Evolutionary conservation across 2,797 vertebrate species (phyloP).

Genomic region (Oreortyx pictus): DNA sequence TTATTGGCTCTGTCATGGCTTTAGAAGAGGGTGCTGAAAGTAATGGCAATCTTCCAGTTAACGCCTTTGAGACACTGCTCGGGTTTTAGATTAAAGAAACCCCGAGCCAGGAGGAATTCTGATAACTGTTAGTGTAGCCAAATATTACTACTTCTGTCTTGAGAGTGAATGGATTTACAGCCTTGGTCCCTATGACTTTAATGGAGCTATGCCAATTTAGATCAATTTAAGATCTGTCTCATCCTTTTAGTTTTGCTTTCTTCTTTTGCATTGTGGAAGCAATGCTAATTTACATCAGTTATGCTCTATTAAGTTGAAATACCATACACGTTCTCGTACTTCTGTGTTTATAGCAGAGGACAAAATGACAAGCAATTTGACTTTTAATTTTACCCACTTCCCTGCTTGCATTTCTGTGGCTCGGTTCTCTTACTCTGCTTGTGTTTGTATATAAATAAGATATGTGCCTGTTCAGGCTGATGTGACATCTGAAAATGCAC

Average conservation of each 20-base stretch:
- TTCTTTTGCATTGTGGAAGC: background rate
- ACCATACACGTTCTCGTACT: accelerated
- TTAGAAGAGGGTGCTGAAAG: constrained; percentile 18
- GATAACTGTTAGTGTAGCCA: background rate
- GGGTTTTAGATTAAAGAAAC: constrained; percentile 41
- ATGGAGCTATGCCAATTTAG: background rate
- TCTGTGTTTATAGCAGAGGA: background rate
- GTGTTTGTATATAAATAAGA: background rate
- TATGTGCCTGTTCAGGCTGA: accelerated
- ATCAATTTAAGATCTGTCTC: constrained; percentile 4
- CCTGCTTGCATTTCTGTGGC: background rate
- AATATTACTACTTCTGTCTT: background rate
- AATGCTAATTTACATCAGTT: background rate
- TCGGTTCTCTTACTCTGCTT: background rate
- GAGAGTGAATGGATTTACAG: background rate
- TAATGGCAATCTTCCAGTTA: constrained; percentile 33
- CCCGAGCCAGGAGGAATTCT: background rate
- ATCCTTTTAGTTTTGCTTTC: constrained; percentile 14
- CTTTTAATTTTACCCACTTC: background rate
- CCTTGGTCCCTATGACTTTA: background rate
- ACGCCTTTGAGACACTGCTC: background rate
- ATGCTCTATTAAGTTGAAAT: constrained; percentile 22
- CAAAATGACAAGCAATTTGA: background rate
- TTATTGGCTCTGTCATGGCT: constrained; percentile 5
- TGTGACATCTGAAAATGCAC: background rate